phyloP scores from a whole-genome alignment of 2,113 vertebrate species.

The Herpetotheres cachinnans region DNA sequence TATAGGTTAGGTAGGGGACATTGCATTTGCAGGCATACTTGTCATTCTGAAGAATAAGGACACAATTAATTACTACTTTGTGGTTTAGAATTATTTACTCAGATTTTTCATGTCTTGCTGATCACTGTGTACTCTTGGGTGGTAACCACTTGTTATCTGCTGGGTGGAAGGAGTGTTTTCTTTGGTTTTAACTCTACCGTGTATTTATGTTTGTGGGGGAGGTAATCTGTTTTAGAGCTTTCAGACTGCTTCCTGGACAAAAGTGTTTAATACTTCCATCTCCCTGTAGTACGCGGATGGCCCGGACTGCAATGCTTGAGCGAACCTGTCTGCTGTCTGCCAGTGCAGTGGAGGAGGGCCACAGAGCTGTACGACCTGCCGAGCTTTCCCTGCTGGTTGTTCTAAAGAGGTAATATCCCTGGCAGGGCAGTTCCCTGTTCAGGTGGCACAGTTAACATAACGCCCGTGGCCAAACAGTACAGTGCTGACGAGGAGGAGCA shows the following conservation, averaged over 20 bases:
- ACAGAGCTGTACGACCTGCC: fast-evolving
- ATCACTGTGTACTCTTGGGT: too few relatives aligned
- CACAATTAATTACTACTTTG: neutral
- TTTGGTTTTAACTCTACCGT: fast-evolving
- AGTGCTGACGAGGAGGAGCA: neutral
- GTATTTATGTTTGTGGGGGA: neutral
- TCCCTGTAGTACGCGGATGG: neutral
- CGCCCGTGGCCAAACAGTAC: fast-evolving
- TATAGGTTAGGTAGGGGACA: neutral
- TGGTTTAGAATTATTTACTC: neutral
- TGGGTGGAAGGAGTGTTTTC: neutral
- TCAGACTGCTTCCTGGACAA: neutral
- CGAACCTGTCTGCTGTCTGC: fast-evolving
- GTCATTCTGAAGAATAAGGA: neutral
- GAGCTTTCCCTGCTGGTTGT: neutral
- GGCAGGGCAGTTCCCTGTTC: neutral
- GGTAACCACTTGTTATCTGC: neutral
- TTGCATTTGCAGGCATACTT: too few relatives aligned
- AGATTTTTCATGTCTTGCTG: neutral
- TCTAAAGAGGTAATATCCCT: fast-evolving
- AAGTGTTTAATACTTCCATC: neutral
- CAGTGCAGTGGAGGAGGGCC: neutral
- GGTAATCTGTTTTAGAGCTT: neutral
- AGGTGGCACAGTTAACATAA: neutral
- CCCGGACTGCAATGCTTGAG: fast-evolving